Evolutionary conservation across 2,888 invertebrate species (phyloP).

Genomic region (Polia nebulosa): DNA sequence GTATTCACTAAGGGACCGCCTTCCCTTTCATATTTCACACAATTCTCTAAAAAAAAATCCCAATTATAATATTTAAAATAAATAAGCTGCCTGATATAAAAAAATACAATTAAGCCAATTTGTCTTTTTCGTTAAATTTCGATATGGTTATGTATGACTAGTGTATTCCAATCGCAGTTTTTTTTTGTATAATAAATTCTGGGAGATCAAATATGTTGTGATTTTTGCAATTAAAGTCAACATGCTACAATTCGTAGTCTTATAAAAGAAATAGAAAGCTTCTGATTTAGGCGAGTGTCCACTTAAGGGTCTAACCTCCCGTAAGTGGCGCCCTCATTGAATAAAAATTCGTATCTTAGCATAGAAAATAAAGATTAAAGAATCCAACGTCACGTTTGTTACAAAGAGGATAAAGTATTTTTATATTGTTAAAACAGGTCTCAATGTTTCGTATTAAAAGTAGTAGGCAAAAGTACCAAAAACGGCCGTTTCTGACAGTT

Average conservation of each 20-base stretch:
- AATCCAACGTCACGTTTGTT: too few relatives aligned
- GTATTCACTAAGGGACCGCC: conserved; percentile 55
- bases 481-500: too few relatives aligned
- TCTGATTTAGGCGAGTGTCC: conserved; percentile 25
- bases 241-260: conserved; percentile 28
- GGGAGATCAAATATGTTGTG: conserved; percentile 59
- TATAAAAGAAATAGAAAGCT: conserved; percentile 43
- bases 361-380: too few relatives aligned
- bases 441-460: too few relatives aligned
- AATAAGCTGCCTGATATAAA: conserved; percentile 60
- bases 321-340: too few relatives aligned
- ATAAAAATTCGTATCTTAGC: too few relatives aligned
- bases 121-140: conserved; percentile 50
- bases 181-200: conserved; percentile 28
- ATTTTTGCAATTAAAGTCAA: conserved; percentile 36
- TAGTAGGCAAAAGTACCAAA: too few relatives aligned
- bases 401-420: too few relatives aligned
- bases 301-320: too few relatives aligned
- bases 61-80: conserved; percentile 10
- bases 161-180: conserved; percentile 56
- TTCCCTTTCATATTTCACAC: conserved; percentile 39
- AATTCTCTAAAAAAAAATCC: conserved; percentile 32
- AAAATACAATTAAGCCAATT: conserved; percentile 37
- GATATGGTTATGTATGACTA: conserved; percentile 63
- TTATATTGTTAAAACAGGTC: too few relatives aligned